phyloP scores from a whole-genome alignment of 1,140 invertebrate species.

The Centruroides vittatus region DNA sequence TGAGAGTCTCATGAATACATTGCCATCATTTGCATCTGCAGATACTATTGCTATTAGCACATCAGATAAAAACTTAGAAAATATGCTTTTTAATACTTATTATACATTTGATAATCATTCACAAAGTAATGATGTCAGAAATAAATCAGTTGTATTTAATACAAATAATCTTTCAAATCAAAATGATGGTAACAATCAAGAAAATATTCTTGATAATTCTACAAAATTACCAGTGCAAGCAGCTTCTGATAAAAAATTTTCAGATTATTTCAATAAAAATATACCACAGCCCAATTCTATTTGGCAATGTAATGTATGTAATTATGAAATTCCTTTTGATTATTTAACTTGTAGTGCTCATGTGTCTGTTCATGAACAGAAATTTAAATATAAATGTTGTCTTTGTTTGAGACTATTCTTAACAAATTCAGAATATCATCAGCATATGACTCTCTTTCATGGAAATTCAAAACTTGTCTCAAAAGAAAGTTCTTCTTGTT shows the following conservation, averaged over 20 bases:
- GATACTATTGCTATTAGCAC: neutral
- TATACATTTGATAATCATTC: no score
- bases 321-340: neutral
- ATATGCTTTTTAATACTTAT: neutral
- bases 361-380: neutral
- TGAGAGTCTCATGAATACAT: neutral
- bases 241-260: no score
- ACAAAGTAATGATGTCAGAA: no score
- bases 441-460: neutral
- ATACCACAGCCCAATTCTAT: neutral
- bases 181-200: neutral
- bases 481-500: neutral
- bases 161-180: neutral
- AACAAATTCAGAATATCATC: neutral
- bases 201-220: neutral
- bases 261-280: no score
- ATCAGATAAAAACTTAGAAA: neutral
- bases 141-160: neutral
- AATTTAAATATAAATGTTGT: neutral
- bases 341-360: neutral
- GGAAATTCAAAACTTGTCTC: neutral
- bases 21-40: neutral
- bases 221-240: no score
- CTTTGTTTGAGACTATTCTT: slow-evolving; percentile 1
- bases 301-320: neutral